These are phyloP conservation scores for Mus spicilegus DNA, from an alignment of 2,113 vertebrate species.

Conservation along the genomic window DNA sequence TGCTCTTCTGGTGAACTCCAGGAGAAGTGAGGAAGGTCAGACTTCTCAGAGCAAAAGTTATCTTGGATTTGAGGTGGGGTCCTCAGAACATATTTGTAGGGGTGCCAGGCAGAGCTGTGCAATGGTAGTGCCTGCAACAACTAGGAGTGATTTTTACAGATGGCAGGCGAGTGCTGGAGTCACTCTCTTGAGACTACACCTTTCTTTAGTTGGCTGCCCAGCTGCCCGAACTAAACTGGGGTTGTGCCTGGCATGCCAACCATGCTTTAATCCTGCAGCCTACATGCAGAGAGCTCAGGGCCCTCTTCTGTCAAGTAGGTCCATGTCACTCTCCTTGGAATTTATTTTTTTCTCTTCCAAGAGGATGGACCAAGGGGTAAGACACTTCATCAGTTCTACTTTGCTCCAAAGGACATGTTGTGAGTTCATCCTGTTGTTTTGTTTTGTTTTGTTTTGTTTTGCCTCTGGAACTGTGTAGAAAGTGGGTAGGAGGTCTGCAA, in stretches of 20 bases:
- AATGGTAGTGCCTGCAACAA: accelerated
- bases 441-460: too few relatives aligned
- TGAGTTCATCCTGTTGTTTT: background rate
- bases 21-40: background rate
- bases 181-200: background rate
- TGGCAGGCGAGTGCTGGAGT: background rate
- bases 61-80: background rate
- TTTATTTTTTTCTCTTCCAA: background rate
- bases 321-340: background rate
- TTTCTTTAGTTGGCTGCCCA: background rate
- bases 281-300: background rate
- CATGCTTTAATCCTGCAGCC: background rate
- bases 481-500: background rate
- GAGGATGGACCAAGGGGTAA: background rate
- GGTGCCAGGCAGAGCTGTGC: accelerated
- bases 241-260: background rate
- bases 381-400: too few relatives aligned
- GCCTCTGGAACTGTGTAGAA: background rate
- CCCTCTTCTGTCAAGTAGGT: background rate
- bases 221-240: background rate
- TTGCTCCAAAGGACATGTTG: background rate
- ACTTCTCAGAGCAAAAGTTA: background rate
- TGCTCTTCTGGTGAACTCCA: background rate
- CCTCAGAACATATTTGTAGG: background rate
- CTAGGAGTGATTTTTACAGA: background rate